Conservation (phyloP, 2,888 invertebrate genomes). For the Harpalus rubripes region DNA sequence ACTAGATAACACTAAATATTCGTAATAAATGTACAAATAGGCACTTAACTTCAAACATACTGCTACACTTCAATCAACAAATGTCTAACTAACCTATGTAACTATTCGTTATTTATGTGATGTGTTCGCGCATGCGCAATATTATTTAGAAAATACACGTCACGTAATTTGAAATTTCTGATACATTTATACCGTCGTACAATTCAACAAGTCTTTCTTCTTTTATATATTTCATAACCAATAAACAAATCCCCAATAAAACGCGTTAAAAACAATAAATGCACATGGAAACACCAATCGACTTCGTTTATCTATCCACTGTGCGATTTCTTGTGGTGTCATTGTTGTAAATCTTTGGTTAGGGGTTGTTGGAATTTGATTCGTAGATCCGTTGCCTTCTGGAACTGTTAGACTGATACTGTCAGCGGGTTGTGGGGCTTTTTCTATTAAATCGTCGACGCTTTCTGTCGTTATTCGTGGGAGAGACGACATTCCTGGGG, state of each 20-base stretch:
- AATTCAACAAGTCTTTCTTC: background rate
- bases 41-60: too few relatives aligned
- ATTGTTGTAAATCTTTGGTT: conserved; percentile 81
- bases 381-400: background rate
- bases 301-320: conserved; percentile 91
- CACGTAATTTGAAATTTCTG: too few relatives aligned
- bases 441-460: conserved; percentile 80
- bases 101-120: too few relatives aligned
- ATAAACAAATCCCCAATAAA: conserved; percentile 89
- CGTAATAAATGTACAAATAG: background rate
- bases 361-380: background rate
- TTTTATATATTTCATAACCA: conserved; percentile 74
- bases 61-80: too few relatives aligned
- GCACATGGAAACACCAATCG: conserved; percentile 87
- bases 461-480: conserved; percentile 86
- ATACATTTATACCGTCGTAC: background rate
- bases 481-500: conserved; percentile 80
- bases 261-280: conserved; percentile 88
- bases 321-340: conserved; percentile 93
- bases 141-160: too few relatives aligned
- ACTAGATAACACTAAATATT: conserved; percentile 30
- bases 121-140: too few relatives aligned
- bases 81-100: too few relatives aligned
- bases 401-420: conserved; percentile 69
- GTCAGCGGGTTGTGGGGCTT: conserved; percentile 62